phyloP scores from a whole-genome alignment of 2,888 invertebrate species.

The Diaprepes abbreviatus region DNA sequence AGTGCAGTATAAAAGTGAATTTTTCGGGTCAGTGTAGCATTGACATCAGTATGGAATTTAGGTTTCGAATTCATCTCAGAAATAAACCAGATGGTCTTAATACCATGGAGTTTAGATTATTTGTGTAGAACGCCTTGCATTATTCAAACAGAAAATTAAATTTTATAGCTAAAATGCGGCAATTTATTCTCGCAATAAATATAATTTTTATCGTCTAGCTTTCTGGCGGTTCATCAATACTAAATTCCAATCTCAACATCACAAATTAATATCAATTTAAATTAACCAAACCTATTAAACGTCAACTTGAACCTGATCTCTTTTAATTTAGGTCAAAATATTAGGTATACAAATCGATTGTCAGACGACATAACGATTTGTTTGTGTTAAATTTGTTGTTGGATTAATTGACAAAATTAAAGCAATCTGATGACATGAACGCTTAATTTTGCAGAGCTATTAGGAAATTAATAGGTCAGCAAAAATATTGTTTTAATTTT shows the following conservation, averaged over 20 bases:
- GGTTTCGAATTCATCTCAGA: no score
- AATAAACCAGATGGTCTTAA: no score
- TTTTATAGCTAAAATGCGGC: neutral
- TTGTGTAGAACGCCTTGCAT: no score
- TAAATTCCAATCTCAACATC: slow-evolving; percentile 33
- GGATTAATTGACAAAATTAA: slow-evolving; percentile 18
- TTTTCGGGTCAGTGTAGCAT: no score
- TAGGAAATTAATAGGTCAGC: no score
- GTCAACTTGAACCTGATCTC: slow-evolving; percentile 39
- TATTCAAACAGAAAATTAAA: neutral
- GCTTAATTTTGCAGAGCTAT: no score
- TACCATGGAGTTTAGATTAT: no score
- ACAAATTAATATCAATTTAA: slow-evolving; percentile 28
- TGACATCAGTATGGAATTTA: no score
- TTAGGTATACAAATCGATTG: slow-evolving; percentile 27
- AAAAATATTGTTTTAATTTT: no score
- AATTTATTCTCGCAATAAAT: slow-evolving; percentile 3
- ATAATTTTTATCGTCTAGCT: slow-evolving; percentile 1
- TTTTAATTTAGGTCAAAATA: slow-evolving; percentile 16
- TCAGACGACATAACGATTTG: slow-evolving; percentile 1
- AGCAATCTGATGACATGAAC: neutral
- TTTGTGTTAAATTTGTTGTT: slow-evolving; percentile 9
- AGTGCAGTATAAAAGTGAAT: no score
- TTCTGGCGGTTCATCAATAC: slow-evolving; percentile 33
- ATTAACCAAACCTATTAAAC: slow-evolving; percentile 16